Evolutionary conservation across 1,140 invertebrate genomes (phyloP), one percentile per base, ranked within the genome.

Genomic region (Ostrea denselamellosa): DNA sequence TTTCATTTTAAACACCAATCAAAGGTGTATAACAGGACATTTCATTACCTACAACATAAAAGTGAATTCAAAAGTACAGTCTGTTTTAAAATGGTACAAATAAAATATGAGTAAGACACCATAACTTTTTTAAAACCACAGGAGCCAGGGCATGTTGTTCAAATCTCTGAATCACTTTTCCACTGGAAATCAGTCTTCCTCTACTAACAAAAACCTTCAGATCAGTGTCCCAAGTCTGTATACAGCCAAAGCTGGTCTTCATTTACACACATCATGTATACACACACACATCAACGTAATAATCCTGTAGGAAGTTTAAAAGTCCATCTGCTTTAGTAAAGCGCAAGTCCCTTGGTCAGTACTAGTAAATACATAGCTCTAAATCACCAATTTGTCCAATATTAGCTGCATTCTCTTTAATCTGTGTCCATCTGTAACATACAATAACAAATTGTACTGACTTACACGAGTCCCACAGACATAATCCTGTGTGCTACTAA

Each of bases 401-500:
- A 34, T 14, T 17, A 34, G 68, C 68, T 34, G 68, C 25, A 25
- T 77, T 14, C 17, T 34, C 68, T 77, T 34, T 77, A 77, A 25
- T 77, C 68, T 14, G 68, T 77, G 14, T 77, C 68, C 68, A 77
- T 77, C 68, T 77, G 17, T n/a, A 62, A 77, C 68, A 77, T 34
- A 25, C 12, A 10, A 71, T 7, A 22, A 28, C 10, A 77, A 1
- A 44, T 44, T 44, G 34, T 44, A 44, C 34, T 44, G 34, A 44
- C 34, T 44, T n/a, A n/a, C n/a, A n/a, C 34, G 34, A 44, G 34
- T 44, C 34, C 34, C 34, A 5, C 34, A 44, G 5, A 44, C 34
- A 44, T 44, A 44, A 44, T 44, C 34, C 34, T 5, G 5, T 44
- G 34, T 44, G 34, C 1, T 44, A 44, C 34, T 44, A 44, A 44